Base-by-base conservation (phyloP, 2,888 invertebrate genomes). In the Eucera pruinosa region DNA sequence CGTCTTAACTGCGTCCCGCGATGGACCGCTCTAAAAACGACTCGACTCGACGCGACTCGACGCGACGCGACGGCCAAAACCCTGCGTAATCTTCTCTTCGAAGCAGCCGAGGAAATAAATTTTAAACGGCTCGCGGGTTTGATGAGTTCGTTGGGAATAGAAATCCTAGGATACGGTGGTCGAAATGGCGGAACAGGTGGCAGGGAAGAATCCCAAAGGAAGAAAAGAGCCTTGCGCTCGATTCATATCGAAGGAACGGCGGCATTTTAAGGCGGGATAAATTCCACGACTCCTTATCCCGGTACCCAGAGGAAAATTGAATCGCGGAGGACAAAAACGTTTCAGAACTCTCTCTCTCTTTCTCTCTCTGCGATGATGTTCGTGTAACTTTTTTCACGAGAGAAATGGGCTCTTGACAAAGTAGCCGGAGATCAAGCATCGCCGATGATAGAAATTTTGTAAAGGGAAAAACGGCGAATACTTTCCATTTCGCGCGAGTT, bases 101-200 rank as follows among this genome's bases (percentile, higher is more conserved):
- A n/a, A n/a, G n/a, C n/a, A n/a, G n/a, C n/a, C n/a, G n/a, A n/a
- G n/a, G n/a, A n/a, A n/a, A n/a, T n/a, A n/a, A n/a, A n/a, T n/a
- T n/a, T n/a, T n/a, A n/a, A n/a, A n/a, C n/a, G n/a, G n/a, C n/a
- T 18, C 43, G 30, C 2, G 15, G 11, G 25, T 30, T 23, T n/a
- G 61, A 61, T 7, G 15, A 41, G 54, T 55, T 30, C 27, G 7
- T 20, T 9, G 54, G 39, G 61, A 50, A 33, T n/a, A 25, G 45
- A 33, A 23, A 33, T 39, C 54, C 25, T 9, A 57, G n/a, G n/a
- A n/a, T 48, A 36, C 27, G 27, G 4, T 18, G 66, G n/a, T 9
- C 30, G 64, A 23, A 23, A n/a, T n/a, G n/a, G n/a, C n/a, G n/a
- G n/a, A n/a, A 80, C 80, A 80, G 80, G 78, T 79, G 80, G 80